A percentile compares a stretch with the other conserved stretches of the same genome.
Evolutionary conservation across 2,888 invertebrate species (phyloP).

Genomic region (Nymphalis urticae): DNA sequence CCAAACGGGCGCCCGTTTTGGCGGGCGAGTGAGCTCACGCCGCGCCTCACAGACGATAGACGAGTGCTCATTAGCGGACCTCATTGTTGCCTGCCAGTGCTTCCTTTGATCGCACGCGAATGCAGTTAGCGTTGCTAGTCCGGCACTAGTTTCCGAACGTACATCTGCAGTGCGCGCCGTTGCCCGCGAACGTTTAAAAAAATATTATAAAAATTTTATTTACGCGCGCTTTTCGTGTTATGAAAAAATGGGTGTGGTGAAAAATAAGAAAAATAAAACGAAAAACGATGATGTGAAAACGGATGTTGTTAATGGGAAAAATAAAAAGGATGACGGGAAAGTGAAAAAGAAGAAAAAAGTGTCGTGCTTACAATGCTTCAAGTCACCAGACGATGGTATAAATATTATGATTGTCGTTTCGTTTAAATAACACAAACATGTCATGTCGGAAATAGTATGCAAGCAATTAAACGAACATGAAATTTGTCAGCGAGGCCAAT

Average conservation of each 20-base stretch:
- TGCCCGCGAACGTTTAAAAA: conserved; percentile 49
- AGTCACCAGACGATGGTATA: conserved; percentile 73
- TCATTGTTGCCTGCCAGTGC: conserved; percentile 59
- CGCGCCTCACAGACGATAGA: conserved; percentile 55
- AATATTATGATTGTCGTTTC: conserved; percentile 32
- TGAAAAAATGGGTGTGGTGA: conserved; percentile 74
- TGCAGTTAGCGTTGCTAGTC: conserved; percentile 78
- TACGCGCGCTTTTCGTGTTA: conserved; percentile 31
- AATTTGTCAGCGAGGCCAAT: conserved; percentile 37
- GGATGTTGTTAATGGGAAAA: conserved; percentile 58
- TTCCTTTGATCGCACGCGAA: conserved; percentile 69
- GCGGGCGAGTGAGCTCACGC: conserved; percentile 70
- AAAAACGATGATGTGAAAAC: conserved; percentile 45
- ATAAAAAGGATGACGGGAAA: conserved; percentile 67
- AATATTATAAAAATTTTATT: conserved; percentile 19
- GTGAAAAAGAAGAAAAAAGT: conserved; percentile 77
- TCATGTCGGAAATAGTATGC: conserved; percentile 26
- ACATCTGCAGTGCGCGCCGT: conserved; percentile 62
- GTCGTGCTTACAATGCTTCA: conserved; percentile 80
- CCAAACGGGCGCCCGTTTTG: conserved; percentile 72
- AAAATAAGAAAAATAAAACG: conserved; percentile 65
- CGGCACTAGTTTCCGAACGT: conserved; percentile 76
- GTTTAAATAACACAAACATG: conserved; percentile 4
- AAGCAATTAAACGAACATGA: conserved; percentile 36
- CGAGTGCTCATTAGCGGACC: conserved; percentile 55